phyloP scores from a whole-genome alignment of 2,888 invertebrate genomes.

The Antitype chi region DNA sequence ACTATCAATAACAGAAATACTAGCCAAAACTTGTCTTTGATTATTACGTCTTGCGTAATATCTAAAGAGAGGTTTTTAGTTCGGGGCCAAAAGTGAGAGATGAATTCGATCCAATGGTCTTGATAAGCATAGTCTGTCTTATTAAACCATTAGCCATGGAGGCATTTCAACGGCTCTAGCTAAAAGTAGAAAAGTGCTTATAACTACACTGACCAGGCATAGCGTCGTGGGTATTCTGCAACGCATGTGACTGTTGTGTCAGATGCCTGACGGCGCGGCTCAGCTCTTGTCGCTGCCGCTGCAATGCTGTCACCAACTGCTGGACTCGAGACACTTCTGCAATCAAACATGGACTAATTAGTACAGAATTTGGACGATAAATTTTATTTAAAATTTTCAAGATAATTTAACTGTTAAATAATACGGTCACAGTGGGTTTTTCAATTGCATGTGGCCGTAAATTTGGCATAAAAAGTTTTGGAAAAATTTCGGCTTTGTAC shows the following conservation, averaged over 20 bases:
- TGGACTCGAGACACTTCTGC: constrained; percentile 95
- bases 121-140: neutral
- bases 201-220: constrained; percentile 75
- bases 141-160: neutral
- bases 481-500: neutral
- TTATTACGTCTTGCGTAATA: neutral
- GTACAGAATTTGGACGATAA: neutral
- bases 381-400: neutral
- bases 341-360: constrained; percentile 35
- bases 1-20: neutral
- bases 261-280: constrained; percentile 96
- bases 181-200: neutral
- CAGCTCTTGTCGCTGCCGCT: constrained; percentile 95
- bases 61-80: neutral
- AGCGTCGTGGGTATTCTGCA: constrained; percentile 87
- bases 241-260: constrained; percentile 94
- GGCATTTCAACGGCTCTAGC: neutral
- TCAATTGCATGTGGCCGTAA: neutral
- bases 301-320: constrained; percentile 95
- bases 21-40: neutral
- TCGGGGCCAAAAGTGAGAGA: neutral
- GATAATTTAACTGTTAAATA: neutral
- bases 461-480: neutral
- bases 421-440: neutral
- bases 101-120: neutral